Conservation (phyloP, 2,797 vertebrate genomes). For the Otus scops region DNA sequence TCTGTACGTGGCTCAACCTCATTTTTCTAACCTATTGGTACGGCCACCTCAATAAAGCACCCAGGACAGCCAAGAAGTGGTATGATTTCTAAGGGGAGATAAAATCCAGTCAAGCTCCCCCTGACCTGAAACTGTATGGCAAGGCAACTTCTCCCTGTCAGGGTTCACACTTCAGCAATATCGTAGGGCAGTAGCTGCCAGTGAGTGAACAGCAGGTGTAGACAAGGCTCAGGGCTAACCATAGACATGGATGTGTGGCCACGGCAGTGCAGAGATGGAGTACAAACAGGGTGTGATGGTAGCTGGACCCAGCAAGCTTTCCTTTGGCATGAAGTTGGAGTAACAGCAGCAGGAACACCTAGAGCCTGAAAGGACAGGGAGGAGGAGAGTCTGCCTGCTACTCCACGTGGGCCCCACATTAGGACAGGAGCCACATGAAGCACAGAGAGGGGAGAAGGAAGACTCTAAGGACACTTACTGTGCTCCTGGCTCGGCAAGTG, state of each 20-base stretch:
- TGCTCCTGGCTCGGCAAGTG: rapidly evolving
- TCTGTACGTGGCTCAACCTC: rapidly evolving
- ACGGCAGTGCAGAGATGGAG: neutral
- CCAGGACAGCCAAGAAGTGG: neutral
- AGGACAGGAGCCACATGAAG: neutral
- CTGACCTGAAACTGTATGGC: neutral
- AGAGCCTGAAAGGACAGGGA: neutral
- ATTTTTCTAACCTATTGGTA: neutral
- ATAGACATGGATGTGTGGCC: rapidly evolving
- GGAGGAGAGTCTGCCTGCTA: neutral
- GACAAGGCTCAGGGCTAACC: neutral
- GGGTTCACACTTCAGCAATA: neutral
- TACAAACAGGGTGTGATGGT: neutral
- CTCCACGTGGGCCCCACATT: rapidly evolving
- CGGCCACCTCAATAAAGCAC: neutral
- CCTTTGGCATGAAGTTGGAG: neutral
- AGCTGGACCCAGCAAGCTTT: neutral
- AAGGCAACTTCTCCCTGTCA: neutral
- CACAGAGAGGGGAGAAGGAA: neutral
- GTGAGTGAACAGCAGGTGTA: neutral
- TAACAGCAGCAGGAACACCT: neutral
- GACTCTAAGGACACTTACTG: neutral
- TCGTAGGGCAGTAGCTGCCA: neutral
- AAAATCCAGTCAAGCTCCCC: neutral
- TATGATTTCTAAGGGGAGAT: neutral